A percentile compares a stretch with the other conserved stretches of the same genome.
Conservation (phyloP, 2,113 vertebrate species). For the Mirza zaza region DNA sequence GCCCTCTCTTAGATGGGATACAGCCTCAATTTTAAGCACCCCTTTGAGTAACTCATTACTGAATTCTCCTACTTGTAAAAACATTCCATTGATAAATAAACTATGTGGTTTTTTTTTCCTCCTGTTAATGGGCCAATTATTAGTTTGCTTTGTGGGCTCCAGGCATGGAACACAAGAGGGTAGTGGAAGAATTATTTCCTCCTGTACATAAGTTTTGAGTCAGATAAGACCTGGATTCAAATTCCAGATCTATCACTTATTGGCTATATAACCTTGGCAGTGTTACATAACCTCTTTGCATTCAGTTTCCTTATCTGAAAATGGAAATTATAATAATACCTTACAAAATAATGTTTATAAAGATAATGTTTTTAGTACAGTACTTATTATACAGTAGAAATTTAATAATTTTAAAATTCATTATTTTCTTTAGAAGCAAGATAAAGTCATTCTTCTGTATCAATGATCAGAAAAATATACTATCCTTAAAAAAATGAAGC, state of each 20-base stretch:
- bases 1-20: background rate
- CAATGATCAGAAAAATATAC: background rate
- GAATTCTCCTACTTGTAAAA: rapidly evolving
- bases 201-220: background rate
- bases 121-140: background rate
- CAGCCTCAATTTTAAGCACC: background rate
- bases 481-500: background rate
- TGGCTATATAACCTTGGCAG: background rate
- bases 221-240: background rate
- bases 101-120: background rate
- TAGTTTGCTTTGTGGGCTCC: background rate
- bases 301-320: background rate
- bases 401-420: constrained; percentile 39
- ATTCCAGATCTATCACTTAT: background rate
- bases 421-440: constrained; percentile 14
- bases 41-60: background rate
- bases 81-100: background rate
- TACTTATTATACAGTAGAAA: background rate
- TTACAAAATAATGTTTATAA: background rate
- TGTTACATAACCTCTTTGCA: background rate
- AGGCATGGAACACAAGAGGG: background rate
- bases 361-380: background rate
- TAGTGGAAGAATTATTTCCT: background rate
- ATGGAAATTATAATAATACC: background rate
- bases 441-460: background rate